These are phyloP conservation scores for Congeria kusceri DNA, from an alignment of 2,888 invertebrate genomes.

Conservation along the genomic window DNA sequence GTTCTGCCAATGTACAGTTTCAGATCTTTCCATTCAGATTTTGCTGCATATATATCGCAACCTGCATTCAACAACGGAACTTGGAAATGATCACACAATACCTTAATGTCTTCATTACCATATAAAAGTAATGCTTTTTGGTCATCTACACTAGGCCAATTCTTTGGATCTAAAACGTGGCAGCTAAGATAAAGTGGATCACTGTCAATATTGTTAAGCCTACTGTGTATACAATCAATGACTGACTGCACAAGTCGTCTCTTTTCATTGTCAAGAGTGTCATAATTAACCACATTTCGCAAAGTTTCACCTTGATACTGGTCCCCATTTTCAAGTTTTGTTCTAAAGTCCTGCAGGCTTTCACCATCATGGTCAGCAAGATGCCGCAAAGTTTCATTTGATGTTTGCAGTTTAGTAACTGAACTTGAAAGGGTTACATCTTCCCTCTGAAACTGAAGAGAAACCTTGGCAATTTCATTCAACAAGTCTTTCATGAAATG, in stretches of 20 bases:
- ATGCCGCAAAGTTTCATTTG: neutral
- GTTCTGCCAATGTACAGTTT: neutral
- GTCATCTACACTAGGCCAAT: conserved; percentile 23
- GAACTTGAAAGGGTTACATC: conserved; percentile 37
- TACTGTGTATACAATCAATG: conserved; percentile 18
- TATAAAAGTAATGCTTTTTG: neutral
- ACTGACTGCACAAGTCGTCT: conserved; percentile 17
- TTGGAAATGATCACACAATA: neutral
- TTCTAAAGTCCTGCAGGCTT: too few relatives aligned
- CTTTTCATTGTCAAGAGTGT: neutral
- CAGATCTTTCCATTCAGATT: neutral
- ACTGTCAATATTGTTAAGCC: conserved; percentile 14
- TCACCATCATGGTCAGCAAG: neutral
- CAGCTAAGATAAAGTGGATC: conserved; percentile 9
- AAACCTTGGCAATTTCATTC: conserved; percentile 30
- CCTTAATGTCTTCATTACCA: neutral
- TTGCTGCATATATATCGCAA: neutral
- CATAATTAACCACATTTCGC: too few relatives aligned
- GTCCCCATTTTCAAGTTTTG: too few relatives aligned
- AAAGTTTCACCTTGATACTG: too few relatives aligned
- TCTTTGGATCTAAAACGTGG: conserved; percentile 36
- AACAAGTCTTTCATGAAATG: conserved; percentile 40
- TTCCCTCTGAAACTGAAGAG: conserved; percentile 30
- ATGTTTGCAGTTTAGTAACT: conserved; percentile 3
- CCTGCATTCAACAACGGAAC: neutral